phyloP scores from a whole-genome alignment of 1,140 invertebrate genomes.

The Megalonaias nervosa region DNA sequence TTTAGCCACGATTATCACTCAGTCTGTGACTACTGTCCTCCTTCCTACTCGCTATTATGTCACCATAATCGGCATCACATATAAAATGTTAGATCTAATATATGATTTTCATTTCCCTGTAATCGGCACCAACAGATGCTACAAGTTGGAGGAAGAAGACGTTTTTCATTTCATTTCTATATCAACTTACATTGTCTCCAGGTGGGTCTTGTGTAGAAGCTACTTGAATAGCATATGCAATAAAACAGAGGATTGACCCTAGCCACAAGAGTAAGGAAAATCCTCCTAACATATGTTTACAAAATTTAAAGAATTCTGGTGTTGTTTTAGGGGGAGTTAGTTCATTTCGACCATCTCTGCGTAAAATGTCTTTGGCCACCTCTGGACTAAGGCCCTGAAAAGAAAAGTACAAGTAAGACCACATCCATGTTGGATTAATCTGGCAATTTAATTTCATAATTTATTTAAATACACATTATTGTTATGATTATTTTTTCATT shows the following conservation, averaged over 20 bases:
- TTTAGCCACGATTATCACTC: too few relatives aligned
- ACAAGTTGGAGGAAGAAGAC: too few relatives aligned
- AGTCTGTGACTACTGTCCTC: too few relatives aligned
- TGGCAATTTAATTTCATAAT: too few relatives aligned
- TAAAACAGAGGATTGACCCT: constrained; percentile 95
- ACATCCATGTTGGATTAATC: too few relatives aligned
- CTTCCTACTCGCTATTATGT: too few relatives aligned
- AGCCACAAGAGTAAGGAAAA: constrained; percentile 97
- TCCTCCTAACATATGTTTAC: constrained; percentile 96
- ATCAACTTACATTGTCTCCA: constrained; percentile 58
- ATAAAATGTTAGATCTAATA: too few relatives aligned
- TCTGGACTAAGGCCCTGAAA: constrained; percentile 89
- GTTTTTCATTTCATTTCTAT: background rate
- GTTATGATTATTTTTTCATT: too few relatives aligned
- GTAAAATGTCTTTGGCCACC: constrained; percentile 93
- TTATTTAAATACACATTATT: too few relatives aligned
- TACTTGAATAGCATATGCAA: constrained; percentile 94
- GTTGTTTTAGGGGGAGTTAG: constrained; percentile 94
- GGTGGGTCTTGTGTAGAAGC: constrained; percentile 46
- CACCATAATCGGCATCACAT: too few relatives aligned
- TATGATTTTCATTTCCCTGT: too few relatives aligned
- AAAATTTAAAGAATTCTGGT: constrained; percentile 98
- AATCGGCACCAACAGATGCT: too few relatives aligned
- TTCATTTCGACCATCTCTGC: constrained; percentile 94
- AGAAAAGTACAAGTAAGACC: background rate